A percentile compares a stretch with the other conserved stretches of the same genome.
These are phyloP conservation scores for Carollia perspicillata DNA, from an alignment of 2,113 vertebrate genomes.

Conservation along the genomic window DNA sequence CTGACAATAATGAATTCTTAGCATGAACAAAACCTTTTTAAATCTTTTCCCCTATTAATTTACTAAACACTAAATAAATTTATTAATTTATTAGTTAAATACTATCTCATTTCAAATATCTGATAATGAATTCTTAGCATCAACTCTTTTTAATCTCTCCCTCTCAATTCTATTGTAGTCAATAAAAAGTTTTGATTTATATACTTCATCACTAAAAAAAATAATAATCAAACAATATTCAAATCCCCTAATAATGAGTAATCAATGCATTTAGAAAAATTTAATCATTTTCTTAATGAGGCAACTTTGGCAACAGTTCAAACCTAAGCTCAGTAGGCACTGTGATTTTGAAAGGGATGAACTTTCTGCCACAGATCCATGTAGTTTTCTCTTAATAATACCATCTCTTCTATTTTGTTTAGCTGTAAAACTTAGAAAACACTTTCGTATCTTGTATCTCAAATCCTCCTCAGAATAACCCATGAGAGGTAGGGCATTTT, in stretches of 20 bases:
- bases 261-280: conserved; percentile 31
- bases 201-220: conserved; percentile 40
- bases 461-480: conserved; percentile 5
- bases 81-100: no score
- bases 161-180: neutral
- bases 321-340: conserved; percentile 10
- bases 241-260: conserved; percentile 30
- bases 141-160: conserved; percentile 41
- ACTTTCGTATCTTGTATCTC: neutral
- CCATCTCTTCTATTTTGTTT: neutral
- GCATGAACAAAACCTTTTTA: conserved; percentile 24
- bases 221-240: conserved; percentile 25
- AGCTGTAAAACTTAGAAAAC: neutral
- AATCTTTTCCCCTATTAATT: conserved; percentile 13
- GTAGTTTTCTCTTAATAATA: neutral
- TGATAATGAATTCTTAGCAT: conserved; percentile 43
- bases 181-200: conserved; percentile 50
- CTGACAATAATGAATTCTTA: conserved; percentile 48
- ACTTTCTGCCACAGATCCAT: conserved; percentile 9
- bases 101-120: conserved; percentile 42
- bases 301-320: conserved; percentile 27
- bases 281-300: conserved; percentile 45
- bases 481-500: neutral
- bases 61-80: conserved; percentile 34
- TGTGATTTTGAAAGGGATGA: conserved; percentile 37